Evolutionary conservation across 1,140 invertebrate species (phyloP), one percentile per base, ranked within the genome.

Genomic region (Aradophagus sp.): DNA sequence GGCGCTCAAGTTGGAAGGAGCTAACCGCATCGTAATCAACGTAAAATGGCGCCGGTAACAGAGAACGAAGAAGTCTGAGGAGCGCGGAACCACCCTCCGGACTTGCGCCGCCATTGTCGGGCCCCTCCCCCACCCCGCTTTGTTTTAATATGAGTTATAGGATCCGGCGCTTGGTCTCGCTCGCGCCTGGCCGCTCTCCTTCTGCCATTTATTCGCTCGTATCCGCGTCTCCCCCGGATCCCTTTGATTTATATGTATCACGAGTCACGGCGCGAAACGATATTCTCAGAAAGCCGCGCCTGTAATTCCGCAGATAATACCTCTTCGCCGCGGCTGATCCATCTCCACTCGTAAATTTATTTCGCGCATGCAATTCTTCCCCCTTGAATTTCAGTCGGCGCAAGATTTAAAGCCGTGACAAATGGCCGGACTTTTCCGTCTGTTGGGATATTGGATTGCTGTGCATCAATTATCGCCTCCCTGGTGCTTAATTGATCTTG

Each of bases 21-120:
- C 76, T 80, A 82, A 84, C 80, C 82, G 73, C 80, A 83, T 77
- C 73, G 77, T 82, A 84, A 83, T 84, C 81, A 82, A 84, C 76
- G 76, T 80, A 80, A 84, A 84, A 83, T 83, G 81, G 80, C 81
- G 81, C 59, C 80, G 69, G 62, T 53, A 78, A 80, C 76, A 75
- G 71, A 73, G 74, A 77, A 80, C 76, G 73, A 71, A 73, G 74
- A 72, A 77, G 75, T 74, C 76, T 58, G 67, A 68, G 63, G 55
- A 73, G 34, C 45, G 32, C 50, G 41, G 65, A 71, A 63, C 62
- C 73, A 70, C 74, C 70, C 59, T 63, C 58, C 45, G 36, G 53
- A 66, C 62, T 76, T 55, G 53, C 53, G 62, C 62, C 74, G 74
- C 74, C 74, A 76, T 76, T 74, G 66, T 76, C 67, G 74, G 55